Evolutionary conservation across 2,113 vertebrate species (phyloP).

Genomic region (Paratilapia polleni): DNA sequence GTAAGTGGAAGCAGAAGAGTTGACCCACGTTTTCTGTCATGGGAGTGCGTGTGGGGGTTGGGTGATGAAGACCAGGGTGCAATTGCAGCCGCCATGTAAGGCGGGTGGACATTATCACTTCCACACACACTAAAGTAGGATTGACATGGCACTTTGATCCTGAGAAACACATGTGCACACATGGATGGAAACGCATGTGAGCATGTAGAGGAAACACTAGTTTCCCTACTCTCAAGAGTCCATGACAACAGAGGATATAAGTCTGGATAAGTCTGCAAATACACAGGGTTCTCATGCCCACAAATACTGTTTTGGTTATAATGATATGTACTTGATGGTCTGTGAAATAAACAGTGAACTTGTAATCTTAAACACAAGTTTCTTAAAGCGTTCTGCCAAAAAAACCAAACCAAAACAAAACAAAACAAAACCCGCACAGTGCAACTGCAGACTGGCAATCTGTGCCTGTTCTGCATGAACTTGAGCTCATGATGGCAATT

Average conservation of each 20-base stretch:
- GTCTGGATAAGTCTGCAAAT: neutral
- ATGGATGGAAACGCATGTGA: conserved; percentile 9
- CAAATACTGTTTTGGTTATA: neutral
- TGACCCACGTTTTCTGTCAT: conserved; percentile 48
- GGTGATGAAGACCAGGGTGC: conserved; percentile 54
- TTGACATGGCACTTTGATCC: conserved; percentile 60
- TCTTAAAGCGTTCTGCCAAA: neutral
- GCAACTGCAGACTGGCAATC: neutral
- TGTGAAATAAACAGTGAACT: neutral
- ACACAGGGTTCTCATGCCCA: neutral
- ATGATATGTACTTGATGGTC: neutral
- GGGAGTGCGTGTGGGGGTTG: neutral
- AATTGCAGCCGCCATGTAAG: neutral
- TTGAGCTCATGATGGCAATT: neutral
- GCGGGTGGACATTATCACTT: conserved; percentile 58
- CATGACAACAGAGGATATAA: neutral
- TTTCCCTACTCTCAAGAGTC: neutral
- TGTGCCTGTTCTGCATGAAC: neutral
- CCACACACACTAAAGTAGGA: conserved; percentile 45
- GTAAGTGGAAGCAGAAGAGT: conserved; percentile 54
- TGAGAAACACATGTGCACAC: conserved; percentile 3
- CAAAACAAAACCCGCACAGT: neutral
- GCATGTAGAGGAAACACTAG: conserved; percentile 7
- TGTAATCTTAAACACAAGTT: conserved; percentile 7
- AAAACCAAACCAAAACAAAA: neutral